phyloP scores from a whole-genome alignment of 2,797 vertebrate genomes.

The Lacerta viridis region DNA sequence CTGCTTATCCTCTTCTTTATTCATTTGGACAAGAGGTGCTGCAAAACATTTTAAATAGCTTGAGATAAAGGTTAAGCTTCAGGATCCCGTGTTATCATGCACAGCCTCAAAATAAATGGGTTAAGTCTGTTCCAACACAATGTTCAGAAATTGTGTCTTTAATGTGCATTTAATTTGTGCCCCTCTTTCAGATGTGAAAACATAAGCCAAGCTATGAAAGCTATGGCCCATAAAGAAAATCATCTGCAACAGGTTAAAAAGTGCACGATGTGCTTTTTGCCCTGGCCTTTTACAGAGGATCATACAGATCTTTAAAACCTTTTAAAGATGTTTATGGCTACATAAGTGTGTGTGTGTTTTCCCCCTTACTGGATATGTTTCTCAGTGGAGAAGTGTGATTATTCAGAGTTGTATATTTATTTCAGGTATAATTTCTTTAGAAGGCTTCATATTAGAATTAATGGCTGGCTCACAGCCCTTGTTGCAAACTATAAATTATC shows the following conservation, averaged over 20 bases:
- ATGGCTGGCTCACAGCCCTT: constrained; percentile 64
- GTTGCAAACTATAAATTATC: constrained; percentile 81
- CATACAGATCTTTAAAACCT: constrained; percentile 39
- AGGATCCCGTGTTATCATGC: constrained; percentile 78
- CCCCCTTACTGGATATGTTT: background rate
- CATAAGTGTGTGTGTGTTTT: constrained; percentile 20
- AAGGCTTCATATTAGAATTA: constrained; percentile 72
- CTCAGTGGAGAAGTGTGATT: constrained; percentile 34
- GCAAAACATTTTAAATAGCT: constrained; percentile 82
- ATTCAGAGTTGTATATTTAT: constrained; percentile 49
- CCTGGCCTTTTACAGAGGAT: constrained; percentile 33
- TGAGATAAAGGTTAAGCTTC: constrained; percentile 81
- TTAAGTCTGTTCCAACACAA: constrained; percentile 75
- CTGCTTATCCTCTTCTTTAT: constrained; percentile 82
- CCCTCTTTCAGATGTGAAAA: constrained; percentile 74
- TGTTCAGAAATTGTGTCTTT: constrained; percentile 68
- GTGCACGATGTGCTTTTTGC: constrained; percentile 27
- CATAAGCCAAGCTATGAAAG: constrained; percentile 54
- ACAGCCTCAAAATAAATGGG: constrained; percentile 78
- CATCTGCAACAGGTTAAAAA: constrained; percentile 50
- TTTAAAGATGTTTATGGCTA: constrained; percentile 38
- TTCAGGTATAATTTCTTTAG: constrained; percentile 57
- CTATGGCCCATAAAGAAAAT: constrained; percentile 56
- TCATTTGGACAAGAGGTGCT: constrained; percentile 81
- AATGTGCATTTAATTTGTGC: constrained; percentile 78